phyloP scores from a whole-genome alignment of 2,797 vertebrate genomes.

The Hephaestus fuliginosus region DNA sequence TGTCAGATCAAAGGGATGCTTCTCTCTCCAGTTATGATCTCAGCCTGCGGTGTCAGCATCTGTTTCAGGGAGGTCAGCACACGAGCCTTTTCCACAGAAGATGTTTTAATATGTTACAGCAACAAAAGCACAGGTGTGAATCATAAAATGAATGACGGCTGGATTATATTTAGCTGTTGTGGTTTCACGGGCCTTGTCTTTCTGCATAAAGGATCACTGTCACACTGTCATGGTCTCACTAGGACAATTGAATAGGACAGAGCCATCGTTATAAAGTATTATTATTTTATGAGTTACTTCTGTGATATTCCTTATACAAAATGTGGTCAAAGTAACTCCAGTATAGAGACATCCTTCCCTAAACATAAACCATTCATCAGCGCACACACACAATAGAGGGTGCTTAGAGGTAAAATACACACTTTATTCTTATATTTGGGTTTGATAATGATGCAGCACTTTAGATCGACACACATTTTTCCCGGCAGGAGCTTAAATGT shows the following conservation, averaged over 20 bases:
- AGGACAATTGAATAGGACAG: too few relatives aligned
- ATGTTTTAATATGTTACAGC: neutral
- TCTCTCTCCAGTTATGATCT: neutral
- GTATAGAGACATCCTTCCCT: neutral
- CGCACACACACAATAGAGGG: neutral
- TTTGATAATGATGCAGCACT: neutral
- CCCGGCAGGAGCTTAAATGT: neutral
- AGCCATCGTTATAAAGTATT: too few relatives aligned
- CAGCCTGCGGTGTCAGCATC: neutral
- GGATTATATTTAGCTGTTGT: too few relatives aligned
- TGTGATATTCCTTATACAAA: neutral
- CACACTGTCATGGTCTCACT: too few relatives aligned
- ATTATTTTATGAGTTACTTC: neutral
- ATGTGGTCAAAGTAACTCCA: neutral
- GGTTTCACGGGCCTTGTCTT: too few relatives aligned
- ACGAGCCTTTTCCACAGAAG: neutral
- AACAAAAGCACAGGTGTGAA: too few relatives aligned
- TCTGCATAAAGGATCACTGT: too few relatives aligned
- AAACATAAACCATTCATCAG: too few relatives aligned
- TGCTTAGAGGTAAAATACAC: neutral
- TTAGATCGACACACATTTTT: neutral
- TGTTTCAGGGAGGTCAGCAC: neutral
- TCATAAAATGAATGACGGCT: too few relatives aligned
- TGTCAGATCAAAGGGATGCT: slow-evolving; percentile 5
- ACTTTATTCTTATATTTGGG: neutral